Evolutionary conservation across 2,113 vertebrate species (phyloP).

Genomic region (Tetrao urogallus): DNA sequence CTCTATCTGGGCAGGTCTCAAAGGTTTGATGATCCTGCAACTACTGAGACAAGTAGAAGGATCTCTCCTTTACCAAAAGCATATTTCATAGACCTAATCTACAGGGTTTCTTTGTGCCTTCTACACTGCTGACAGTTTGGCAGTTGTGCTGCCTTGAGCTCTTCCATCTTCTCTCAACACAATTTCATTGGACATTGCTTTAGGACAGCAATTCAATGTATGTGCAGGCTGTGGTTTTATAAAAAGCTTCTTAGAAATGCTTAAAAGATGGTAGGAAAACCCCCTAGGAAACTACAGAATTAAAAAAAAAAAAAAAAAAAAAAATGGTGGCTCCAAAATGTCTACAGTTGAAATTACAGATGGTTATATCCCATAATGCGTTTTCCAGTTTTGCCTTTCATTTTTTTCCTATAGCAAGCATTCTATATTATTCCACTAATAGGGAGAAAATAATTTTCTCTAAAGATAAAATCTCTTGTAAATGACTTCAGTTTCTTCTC

Average conservation of each 20-base stretch:
- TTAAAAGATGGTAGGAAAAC: background rate
- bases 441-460: background rate
- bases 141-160: background rate
- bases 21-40: background rate
- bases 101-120: background rate
- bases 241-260: background rate
- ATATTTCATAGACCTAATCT: background rate
- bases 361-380: background rate
- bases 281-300: background rate
- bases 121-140: background rate
- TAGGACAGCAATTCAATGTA: background rate
- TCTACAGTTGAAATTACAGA: background rate
- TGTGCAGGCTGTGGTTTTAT: background rate
- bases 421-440: background rate
- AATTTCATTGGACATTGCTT: background rate
- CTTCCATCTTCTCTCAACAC: background rate
- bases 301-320: background rate
- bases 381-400: background rate
- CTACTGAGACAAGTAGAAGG: background rate
- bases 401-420: background rate
- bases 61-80: background rate
- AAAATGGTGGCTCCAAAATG: background rate
- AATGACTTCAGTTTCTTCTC: background rate
- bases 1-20: background rate
- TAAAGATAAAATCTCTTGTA: background rate